Evolutionary conservation across 1,140 invertebrate species (phyloP).

Genomic region (Drosophila ohnishii): DNA sequence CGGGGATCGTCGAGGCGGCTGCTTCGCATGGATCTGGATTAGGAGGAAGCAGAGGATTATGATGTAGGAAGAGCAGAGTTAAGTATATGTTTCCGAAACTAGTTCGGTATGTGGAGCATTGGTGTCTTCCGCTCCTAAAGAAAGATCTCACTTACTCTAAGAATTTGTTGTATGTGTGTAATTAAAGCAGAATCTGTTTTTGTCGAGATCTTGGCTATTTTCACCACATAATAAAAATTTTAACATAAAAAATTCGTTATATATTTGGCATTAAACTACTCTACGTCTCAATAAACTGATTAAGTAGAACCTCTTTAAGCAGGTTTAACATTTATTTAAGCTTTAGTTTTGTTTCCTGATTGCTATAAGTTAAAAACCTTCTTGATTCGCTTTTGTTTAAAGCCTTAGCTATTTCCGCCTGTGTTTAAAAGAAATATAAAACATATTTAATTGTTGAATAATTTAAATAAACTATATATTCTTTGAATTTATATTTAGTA

Average conservation of each 20-base stretch:
- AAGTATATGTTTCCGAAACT: neutral
- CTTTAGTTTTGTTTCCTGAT: neutral
- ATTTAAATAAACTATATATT: neutral
- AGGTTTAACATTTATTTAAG: neutral
- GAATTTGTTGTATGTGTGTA: neutral
- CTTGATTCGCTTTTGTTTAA: neutral
- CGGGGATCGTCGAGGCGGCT: constrained; percentile 79
- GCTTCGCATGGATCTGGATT: constrained; percentile 73
- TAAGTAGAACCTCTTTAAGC: neutral
- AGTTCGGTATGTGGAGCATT: neutral
- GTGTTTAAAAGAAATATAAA: neutral
- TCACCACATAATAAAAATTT: too few relatives aligned
- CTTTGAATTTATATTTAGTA: neutral
- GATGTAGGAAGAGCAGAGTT: neutral
- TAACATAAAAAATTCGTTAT: too few relatives aligned
- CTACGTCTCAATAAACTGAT: neutral
- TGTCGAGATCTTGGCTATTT: neutral
- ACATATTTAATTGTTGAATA: neutral
- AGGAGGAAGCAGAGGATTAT: neutral
- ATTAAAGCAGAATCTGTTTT: neutral
- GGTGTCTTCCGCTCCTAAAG: neutral
- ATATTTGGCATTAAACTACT: neutral
- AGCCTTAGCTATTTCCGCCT: neutral
- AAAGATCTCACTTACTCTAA: neutral
- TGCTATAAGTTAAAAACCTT: neutral